Base-by-base conservation (phyloP, 2,113 vertebrate genomes). In the Butastur rufipennis region DNA sequence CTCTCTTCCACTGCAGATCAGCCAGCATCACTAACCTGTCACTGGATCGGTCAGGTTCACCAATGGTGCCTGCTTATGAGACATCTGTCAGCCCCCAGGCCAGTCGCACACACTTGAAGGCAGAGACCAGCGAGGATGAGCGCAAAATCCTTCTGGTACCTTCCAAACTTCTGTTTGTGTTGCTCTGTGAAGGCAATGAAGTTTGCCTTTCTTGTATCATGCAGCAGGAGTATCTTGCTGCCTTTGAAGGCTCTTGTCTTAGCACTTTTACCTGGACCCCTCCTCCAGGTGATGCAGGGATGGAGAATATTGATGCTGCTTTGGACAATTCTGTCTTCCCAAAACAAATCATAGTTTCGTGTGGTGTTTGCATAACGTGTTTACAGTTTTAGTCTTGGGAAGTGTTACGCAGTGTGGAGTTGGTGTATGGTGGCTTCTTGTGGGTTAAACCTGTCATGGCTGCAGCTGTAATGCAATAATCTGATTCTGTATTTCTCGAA, bases 81-180 rank as follows among this genome's bases (percentile, higher is more conserved):
- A 98, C 98, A 12, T 99, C 99, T 0, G 98, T 99, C 91, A 99
- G 99, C 93, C 99, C 99, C 6, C 99, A 99, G 55, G 98, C 99
- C 88, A 99, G 97, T 84, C 98, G 99, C 38, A 98, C 99, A 2
- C 97, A 98, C 67, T 87, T 98, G 82, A 99, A 99, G 95, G 97
- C 98, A 11, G 99, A 99, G 97, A 97, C 99, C 93, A 99, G 97
- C 3, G 99, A 99, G 94, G 99, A 99, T 55, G 99, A 99, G 96
- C 98, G 99, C 95, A 99, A 99, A 98, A 99, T 99, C 94, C 98
- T 99, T 62, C 98, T 99, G 99, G 99, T 99, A 98, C 70, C 13
- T 42, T 59, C 62, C 73, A 31, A 21, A 2, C 66, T 92, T 90
- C 82, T 81, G 22, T 93, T 81, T 71, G 42, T 65, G 16, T 85